phyloP scores from a whole-genome alignment of 2,113 vertebrate species.

The Aegithalos caudatus region DNA sequence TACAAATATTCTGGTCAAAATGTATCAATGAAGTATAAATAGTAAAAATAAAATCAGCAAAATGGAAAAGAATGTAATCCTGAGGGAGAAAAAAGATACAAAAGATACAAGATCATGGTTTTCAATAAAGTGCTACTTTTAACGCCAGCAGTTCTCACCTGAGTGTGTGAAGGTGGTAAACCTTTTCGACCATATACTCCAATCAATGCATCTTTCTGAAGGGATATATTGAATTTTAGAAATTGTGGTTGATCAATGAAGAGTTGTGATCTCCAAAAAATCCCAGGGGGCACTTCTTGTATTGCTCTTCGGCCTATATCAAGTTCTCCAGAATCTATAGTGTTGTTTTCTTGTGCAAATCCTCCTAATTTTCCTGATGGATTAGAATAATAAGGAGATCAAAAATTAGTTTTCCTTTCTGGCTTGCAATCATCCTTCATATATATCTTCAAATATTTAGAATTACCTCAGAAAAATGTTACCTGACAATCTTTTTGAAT shows the following conservation, averaged over 20 bases:
- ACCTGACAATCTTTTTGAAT: background rate
- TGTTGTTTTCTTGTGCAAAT: slow-evolving; percentile 90
- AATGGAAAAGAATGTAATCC: background rate
- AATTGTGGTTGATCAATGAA: slow-evolving; percentile 91
- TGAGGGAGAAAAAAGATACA: background rate
- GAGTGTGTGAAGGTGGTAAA: slow-evolving; percentile 93
- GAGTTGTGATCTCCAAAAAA: slow-evolving; percentile 95
- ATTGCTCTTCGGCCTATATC: slow-evolving; percentile 87
- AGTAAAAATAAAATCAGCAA: background rate
- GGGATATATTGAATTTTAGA: slow-evolving; percentile 99
- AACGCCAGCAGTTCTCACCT: slow-evolving; percentile 75
- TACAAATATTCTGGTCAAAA: background rate
- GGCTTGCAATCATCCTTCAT: background rate
- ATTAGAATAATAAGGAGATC: slow-evolving; percentile 15
- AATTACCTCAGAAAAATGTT: slow-evolving; percentile 3
- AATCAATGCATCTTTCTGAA: slow-evolving; percentile 95
- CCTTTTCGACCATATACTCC: slow-evolving; percentile 97
- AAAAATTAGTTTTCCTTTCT: background rate
- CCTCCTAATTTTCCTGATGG: slow-evolving; percentile 80
- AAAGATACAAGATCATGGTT: slow-evolving; percentile 2
- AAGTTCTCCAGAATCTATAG: slow-evolving; percentile 92
- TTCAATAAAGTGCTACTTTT: background rate
- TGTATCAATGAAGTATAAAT: background rate
- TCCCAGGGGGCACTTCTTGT: slow-evolving; percentile 89
- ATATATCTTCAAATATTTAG: background rate